Conservation (phyloP, 2,113 vertebrate genomes). For the Anhinga rufa region DNA sequence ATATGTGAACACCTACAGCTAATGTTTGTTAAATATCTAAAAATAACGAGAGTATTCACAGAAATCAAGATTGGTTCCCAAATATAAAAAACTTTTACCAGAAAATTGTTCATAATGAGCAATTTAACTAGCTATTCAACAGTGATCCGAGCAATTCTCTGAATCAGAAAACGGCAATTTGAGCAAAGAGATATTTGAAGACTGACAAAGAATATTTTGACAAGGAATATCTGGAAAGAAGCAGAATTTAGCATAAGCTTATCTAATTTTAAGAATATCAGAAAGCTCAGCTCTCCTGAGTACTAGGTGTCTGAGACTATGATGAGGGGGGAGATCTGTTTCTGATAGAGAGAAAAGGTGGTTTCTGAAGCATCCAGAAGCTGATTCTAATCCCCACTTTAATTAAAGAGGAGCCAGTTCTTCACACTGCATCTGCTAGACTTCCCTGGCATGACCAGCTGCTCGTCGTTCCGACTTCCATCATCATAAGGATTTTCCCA, state of each 20-base stretch:
- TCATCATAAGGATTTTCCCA: background rate
- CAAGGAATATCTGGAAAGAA: background rate
- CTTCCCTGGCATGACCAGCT: background rate
- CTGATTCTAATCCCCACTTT: constrained; percentile 8
- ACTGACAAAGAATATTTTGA: background rate
- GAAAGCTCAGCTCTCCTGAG: background rate
- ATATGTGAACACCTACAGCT: background rate
- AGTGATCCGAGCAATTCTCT: background rate
- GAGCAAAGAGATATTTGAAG: background rate
- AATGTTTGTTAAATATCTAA: background rate
- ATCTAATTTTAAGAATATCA: background rate
- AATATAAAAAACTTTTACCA: background rate
- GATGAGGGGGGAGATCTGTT: background rate
- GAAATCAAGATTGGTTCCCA: background rate
- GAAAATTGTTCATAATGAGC: constrained; percentile 1
- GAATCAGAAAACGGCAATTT: background rate
- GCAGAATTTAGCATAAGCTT: background rate
- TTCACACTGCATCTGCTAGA: constrained; percentile 1
- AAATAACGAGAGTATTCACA: constrained; percentile 4
- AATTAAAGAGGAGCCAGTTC: constrained; percentile 43
- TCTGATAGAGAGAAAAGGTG: background rate
- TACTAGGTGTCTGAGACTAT: background rate
- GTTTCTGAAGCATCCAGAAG: background rate
- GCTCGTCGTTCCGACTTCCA: background rate
- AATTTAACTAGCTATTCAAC: constrained; percentile 21